Conservation (phyloP, 2,797 vertebrate species). For the Diplodus sargus region DNA sequence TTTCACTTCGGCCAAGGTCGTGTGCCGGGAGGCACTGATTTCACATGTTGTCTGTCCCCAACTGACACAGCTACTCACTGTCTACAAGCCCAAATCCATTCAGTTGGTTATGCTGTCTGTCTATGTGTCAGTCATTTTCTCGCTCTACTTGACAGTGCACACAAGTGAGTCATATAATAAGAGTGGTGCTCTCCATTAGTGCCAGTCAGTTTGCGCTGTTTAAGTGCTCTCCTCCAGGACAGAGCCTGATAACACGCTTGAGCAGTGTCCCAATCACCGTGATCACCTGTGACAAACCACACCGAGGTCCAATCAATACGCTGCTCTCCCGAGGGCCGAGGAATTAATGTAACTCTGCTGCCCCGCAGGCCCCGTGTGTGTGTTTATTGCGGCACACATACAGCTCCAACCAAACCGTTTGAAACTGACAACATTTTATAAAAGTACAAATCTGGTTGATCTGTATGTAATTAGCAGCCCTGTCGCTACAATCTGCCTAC, state of each 20-base stretch:
- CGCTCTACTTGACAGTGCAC: slow-evolving; percentile 39
- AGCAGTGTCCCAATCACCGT: slow-evolving; percentile 75
- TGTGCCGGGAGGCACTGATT: slow-evolving; percentile 9
- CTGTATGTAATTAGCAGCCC: neutral
- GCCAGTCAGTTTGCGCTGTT: slow-evolving; percentile 71
- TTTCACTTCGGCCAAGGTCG: slow-evolving; percentile 43
- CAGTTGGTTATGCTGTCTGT: slow-evolving; percentile 22
- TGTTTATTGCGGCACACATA: slow-evolving; percentile 22
- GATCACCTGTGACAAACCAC: slow-evolving; percentile 83
- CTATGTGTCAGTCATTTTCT: slow-evolving; percentile 44
- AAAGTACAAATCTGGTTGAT: neutral
- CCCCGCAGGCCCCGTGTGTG: slow-evolving; percentile 15
- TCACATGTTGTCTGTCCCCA: slow-evolving; percentile 15
- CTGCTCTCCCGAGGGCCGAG: slow-evolving; percentile 49
- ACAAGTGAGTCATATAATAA: slow-evolving; percentile 65
- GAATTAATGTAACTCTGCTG: slow-evolving; percentile 70
- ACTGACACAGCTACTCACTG: slow-evolving; percentile 23
- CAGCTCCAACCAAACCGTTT: neutral
- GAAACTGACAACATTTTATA: neutral
- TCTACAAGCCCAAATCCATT: slow-evolving; percentile 29
- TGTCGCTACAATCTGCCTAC: too few species aligned
- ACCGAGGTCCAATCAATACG: slow-evolving; percentile 71
- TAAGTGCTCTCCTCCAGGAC: slow-evolving; percentile 61
- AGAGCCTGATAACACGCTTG: slow-evolving; percentile 67
- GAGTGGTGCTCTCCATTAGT: slow-evolving; percentile 67